Evolutionary conservation across 2,113 vertebrate species (phyloP).

Genomic region (Syrmaticus mikado): DNA sequence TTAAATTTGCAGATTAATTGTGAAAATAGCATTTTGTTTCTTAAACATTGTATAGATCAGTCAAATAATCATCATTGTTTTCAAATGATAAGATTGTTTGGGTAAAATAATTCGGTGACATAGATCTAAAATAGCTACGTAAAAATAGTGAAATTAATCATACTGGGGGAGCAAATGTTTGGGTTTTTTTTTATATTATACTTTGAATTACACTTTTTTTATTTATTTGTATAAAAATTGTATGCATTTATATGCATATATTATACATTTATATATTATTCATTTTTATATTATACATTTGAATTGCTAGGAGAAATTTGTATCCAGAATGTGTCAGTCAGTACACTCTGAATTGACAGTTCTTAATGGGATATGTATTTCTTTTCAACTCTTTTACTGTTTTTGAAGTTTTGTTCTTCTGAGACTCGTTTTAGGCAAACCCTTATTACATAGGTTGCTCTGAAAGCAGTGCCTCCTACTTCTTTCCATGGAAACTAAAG

Average conservation of each 20-base stretch:
- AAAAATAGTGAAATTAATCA: background rate
- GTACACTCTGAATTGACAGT: background rate
- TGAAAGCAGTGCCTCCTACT: too few species aligned
- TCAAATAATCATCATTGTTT: background rate
- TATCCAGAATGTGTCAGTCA: background rate
- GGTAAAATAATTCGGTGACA: background rate
- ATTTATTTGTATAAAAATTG: too few species aligned
- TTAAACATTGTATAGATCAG: background rate
- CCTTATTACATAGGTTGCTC: background rate
- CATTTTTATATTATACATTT: background rate
- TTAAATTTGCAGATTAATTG: background rate
- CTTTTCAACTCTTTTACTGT: background rate
- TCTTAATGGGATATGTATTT: background rate
- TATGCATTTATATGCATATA: too few species aligned
- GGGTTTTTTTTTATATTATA: background rate
- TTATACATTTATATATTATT: too few species aligned
- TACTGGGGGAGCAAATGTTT: background rate
- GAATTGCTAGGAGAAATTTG: background rate
- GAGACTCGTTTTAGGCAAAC: background rate
- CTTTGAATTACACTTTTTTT: background rate
- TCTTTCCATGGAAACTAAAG: too few species aligned
- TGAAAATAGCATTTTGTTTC: background rate
- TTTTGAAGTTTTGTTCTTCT: background rate
- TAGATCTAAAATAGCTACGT: background rate
- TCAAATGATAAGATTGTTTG: background rate